Conservation (phyloP, 2,113 vertebrate species). For the Crotalus viridis region DNA sequence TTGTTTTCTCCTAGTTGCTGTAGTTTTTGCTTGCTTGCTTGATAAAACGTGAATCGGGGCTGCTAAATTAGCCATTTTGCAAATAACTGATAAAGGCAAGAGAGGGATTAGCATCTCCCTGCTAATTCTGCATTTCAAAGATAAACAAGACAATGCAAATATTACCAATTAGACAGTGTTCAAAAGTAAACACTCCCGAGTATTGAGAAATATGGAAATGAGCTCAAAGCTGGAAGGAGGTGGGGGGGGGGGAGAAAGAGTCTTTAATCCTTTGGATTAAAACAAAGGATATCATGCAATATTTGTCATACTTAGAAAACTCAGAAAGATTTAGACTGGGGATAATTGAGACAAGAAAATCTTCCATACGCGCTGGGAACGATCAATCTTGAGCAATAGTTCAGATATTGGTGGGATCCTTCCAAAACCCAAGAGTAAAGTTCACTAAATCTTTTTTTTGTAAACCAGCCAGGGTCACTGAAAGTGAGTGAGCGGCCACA, state of each 20-base stretch:
- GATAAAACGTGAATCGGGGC: conserved; percentile 7
- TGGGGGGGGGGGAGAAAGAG: neutral
- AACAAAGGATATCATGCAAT: neutral
- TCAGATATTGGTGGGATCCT: too few relatives aligned
- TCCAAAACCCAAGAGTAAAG: too few relatives aligned
- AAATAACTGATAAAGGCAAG: conserved; percentile 6
- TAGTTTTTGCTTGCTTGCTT: neutral
- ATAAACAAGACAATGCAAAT: conserved; percentile 33
- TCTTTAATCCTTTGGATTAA: neutral
- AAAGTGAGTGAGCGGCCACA: too few relatives aligned
- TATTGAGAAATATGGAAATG: neutral
- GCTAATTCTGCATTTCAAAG: conserved; percentile 31
- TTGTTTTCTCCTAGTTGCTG: neutral
- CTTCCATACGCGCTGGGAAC: too few relatives aligned
- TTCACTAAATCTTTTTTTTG: too few relatives aligned
- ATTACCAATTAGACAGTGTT: conserved; percentile 26
- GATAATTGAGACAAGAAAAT: neutral
- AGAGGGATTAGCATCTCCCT: conserved; percentile 42
- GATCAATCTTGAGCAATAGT: too few relatives aligned
- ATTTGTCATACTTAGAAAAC: neutral
- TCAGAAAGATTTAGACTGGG: neutral
- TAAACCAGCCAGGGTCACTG: too few relatives aligned
- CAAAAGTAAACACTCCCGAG: conserved; percentile 38
- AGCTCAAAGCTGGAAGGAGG: neutral
- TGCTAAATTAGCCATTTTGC: conserved; percentile 28